Evolutionary conservation across 2,888 invertebrate species (phyloP).

Genomic region (Metopia argyrocephala): DNA sequence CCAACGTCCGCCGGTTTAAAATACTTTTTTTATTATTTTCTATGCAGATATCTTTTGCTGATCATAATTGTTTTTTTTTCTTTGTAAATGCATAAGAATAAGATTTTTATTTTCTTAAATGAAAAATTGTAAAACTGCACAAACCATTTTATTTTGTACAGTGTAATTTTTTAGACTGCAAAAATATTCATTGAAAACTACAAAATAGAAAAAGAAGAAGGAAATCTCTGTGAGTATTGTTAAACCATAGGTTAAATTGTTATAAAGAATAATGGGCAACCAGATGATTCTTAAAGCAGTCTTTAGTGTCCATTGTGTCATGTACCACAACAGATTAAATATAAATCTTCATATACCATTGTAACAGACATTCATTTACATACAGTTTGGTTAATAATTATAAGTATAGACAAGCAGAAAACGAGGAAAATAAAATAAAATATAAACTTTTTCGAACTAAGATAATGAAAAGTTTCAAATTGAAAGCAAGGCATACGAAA

Average conservation of each 20-base stretch:
- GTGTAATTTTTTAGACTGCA: too few relatives aligned
- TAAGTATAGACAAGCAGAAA: neutral
- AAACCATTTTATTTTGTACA: too few relatives aligned
- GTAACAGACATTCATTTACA: neutral
- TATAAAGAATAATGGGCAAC: neutral
- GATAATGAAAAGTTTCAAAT: neutral
- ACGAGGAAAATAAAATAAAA: neutral
- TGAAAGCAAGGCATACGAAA: neutral
- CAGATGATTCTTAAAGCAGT: neutral
- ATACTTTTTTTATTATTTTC: too few relatives aligned
- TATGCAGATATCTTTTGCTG: too few relatives aligned
- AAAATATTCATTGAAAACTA: too few relatives aligned
- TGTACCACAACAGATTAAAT: conserved; percentile 1
- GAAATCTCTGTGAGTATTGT: too few relatives aligned
- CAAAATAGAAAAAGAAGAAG: neutral
- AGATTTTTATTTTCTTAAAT: too few relatives aligned
- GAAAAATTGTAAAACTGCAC: too few relatives aligned
- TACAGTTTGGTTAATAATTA: neutral
- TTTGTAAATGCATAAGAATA: too few relatives aligned
- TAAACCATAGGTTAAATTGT: neutral
- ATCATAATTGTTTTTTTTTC: too few relatives aligned
- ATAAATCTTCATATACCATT: neutral
- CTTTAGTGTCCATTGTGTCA: neutral
- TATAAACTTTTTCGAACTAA: neutral
- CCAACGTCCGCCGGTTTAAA: too few relatives aligned